Base-by-base conservation (phyloP, 2,888 invertebrate genomes). In the Panorpa germanica region DNA sequence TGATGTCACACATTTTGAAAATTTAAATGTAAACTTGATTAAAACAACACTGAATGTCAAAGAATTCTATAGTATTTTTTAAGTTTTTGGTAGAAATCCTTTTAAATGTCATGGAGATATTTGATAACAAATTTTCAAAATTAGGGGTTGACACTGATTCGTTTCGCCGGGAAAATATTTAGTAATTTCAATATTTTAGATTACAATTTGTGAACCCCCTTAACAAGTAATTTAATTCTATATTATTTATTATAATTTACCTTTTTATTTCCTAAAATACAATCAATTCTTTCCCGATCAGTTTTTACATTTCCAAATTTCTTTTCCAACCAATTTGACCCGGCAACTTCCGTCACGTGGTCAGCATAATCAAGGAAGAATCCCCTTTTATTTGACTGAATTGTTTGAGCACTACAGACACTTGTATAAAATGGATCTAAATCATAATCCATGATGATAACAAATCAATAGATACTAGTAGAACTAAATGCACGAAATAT, bases 331-430 rank as follows among this genome's bases (percentile, higher is more conserved):
- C 76, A 77, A 19, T 57, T 50, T 16, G 59, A 43, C 7, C 65
- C 65, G 0, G 59, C 66, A 14, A 56, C 39, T 6, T 59, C 48
- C 0, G 56, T 57, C 12, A 77, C 61, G 39, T 65, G 60, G 28
- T 72, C 63, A 13, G 62, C 65, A 37, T 78, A 65, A 23, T 63
- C 63, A 37, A 65, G 58, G 47, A 83, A 81, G 50, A 82, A 83
- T 1, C 82, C 82, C 41, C 71, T 68, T 35, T 62, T 59, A 40
- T 72, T 68, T 1, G 78, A 72, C 48, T 74, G 77, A 0, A 83
- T 59, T 0, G 82, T 83, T 35, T 70, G 65, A 41, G 69, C 64
- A 42, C 76, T 78, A 51, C 82, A 83, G 19, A 68, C 59, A 12
- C 61, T 55, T 19, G 70, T 65, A 45, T 70, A 78, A 9, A 42